Evolutionary conservation across 2,888 invertebrate genomes (phyloP), one percentile per base, ranked within the genome.

Genomic region (Eupithecia pulchellata): DNA sequence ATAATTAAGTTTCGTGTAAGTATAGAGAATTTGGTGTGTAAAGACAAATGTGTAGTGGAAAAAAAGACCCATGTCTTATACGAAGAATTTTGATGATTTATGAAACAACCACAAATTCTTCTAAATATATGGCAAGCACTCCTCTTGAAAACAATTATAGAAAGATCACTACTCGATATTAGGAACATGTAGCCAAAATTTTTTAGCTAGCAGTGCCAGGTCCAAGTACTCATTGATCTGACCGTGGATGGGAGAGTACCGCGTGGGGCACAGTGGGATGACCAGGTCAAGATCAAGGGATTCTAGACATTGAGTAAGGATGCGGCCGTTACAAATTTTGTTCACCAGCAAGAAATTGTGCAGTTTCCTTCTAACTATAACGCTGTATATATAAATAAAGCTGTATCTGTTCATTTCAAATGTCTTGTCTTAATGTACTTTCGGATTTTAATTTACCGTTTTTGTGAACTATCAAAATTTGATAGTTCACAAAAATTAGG

Each of bases 391-490:
- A 79, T 80, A 84, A 84, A 77, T 78, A 79, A 80, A 84, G 83
- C 82, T 86, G 71, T 73, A 71, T 71, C 78, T 79, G 74, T 81
- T 77, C 80, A 82, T 81, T 81, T 79, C 78, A 9, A 42, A 42
- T 20, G n/a, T 79, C 80, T 81, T 77, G 69, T 80, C 77, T 81
- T 81, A 81, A 83, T 83, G 80, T 77, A 82, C 82, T 86, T 84
- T 84, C 81, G 79, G 81, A 84, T 83, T 79, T 73, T 75, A 84
- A 82, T 2, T n/a, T 42, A 47, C n/a, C 79, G 81, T 84, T 82
- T 81, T 75, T 76, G 77, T 73, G 77, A 81, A 79, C n/a, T n/a
- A n/a, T n/a, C n/a, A n/a, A n/a, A n/a, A n/a, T n/a, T n/a, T n/a
- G n/a, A n/a, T n/a, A n/a, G n/a, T n/a, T n/a, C n/a, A n/a, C n/a